These are phyloP conservation scores for Cryptus viduatorius DNA, from an alignment of 2,888 invertebrate species.

Conservation along the genomic window DNA sequence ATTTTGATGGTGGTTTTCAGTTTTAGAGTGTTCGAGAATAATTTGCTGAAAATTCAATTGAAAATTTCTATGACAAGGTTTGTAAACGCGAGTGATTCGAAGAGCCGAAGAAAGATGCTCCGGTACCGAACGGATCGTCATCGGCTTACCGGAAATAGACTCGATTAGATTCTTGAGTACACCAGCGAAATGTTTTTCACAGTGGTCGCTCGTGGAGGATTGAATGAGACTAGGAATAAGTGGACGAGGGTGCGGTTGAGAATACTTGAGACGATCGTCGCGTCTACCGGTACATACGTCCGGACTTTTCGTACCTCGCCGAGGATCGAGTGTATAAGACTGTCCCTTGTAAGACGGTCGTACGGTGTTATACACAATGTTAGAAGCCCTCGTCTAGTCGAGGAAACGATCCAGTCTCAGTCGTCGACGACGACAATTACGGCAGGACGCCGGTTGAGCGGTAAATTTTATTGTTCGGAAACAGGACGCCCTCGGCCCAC, in stretches of 20 bases:
- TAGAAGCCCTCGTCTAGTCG: constrained; percentile 28
- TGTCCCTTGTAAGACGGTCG: constrained; percentile 1
- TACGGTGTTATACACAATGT: constrained; percentile 27
- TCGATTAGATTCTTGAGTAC: constrained; percentile 2
- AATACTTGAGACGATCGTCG: constrained; percentile 29
- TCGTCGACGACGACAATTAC: constrained; percentile 49
- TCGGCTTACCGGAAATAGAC: background rate
- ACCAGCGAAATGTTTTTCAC: background rate
- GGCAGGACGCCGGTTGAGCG: constrained; percentile 58
- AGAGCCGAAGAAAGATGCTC: too few relatives aligned
- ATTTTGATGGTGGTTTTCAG: too few relatives aligned
- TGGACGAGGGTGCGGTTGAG: constrained; percentile 3
- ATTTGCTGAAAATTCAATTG: too few relatives aligned
- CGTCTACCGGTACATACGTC: background rate
- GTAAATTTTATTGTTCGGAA: constrained; percentile 74
- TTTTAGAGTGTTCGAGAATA: too few relatives aligned
- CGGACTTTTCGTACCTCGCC: background rate
- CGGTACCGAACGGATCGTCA: too few relatives aligned
- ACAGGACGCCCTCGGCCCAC: constrained; percentile 69
- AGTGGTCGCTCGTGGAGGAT: background rate
- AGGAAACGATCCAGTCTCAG: constrained; percentile 39
- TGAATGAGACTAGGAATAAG: constrained; percentile 11
- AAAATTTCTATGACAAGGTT: too few relatives aligned
- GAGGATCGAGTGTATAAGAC: constrained; percentile 9
- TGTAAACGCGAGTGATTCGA: too few relatives aligned